phyloP scores from a whole-genome alignment of 2,113 vertebrate species.

The Menidia beryllina region DNA sequence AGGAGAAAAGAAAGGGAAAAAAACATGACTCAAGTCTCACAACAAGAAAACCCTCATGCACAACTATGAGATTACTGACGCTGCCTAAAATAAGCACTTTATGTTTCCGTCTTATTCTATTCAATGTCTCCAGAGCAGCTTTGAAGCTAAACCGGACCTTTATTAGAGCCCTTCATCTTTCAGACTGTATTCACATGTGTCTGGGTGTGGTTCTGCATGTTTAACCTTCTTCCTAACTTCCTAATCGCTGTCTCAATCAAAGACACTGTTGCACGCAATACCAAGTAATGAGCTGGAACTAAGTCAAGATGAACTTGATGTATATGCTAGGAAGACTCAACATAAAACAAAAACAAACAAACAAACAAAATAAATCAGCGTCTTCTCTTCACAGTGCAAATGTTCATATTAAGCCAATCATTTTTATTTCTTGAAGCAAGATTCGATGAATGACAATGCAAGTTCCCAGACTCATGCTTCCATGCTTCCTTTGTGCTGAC shows the following conservation, averaged over 20 bases:
- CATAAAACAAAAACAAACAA: neutral
- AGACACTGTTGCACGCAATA: neutral
- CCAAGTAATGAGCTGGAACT: conserved; percentile 1
- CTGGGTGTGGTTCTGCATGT: conserved; percentile 15
- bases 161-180: neutral
- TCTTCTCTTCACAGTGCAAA: neutral
- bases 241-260: conserved; percentile 16
- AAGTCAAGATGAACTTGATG: neutral
- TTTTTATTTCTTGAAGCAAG: neutral
- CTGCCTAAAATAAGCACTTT: conserved; percentile 2
- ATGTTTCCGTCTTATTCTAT: conserved; percentile 3
- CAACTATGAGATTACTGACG: conserved; percentile 8
- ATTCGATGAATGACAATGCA: neutral
- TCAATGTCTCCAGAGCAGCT: neutral
- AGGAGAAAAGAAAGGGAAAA: neutral
- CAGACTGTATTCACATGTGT: neutral
- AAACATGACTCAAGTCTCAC: neutral
- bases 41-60: neutral
- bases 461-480: conserved; percentile 3
- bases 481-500: no score
- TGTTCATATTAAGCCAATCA: neutral
- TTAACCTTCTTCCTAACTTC: neutral
- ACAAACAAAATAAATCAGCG: neutral
- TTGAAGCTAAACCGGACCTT: conserved; percentile 13
- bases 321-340: neutral